These are phyloP conservation scores for Gouania willdenowi DNA, from an alignment of 2,797 vertebrate genomes.

Conservation along the genomic window DNA sequence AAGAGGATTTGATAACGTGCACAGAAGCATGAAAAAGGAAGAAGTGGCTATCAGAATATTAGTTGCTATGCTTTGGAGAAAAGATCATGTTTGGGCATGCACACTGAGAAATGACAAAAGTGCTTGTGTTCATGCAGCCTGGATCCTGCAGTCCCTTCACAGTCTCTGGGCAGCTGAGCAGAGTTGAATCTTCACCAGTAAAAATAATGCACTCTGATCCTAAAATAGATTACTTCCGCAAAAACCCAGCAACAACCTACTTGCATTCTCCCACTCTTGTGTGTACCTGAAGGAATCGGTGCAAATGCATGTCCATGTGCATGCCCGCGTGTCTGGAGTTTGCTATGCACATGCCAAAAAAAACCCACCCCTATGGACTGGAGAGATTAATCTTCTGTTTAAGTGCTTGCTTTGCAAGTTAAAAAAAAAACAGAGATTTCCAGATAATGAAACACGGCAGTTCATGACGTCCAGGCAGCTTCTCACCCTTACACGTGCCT, in stretches of 20 bases:
- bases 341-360: too few species aligned
- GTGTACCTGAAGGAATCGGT: too few species aligned
- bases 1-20: constrained; percentile 28
- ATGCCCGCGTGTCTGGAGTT: too few species aligned
- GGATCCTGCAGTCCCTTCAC: constrained; percentile 1
- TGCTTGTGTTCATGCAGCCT: neutral
- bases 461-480: constrained; percentile 12
- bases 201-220: constrained; percentile 43
- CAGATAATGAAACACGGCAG: constrained; percentile 5
- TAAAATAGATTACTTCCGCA: constrained; percentile 50
- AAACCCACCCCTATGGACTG: too few species aligned
- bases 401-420: too few species aligned
- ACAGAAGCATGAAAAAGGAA: neutral
- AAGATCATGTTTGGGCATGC: too few species aligned
- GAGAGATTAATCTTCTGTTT: too few species aligned
- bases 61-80: too few species aligned
- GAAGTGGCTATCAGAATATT: too few species aligned
- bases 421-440: neutral
- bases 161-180: constrained; percentile 26
- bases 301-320: too few species aligned
- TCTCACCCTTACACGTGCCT: constrained; percentile 40
- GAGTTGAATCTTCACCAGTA: constrained; percentile 20
- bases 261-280: constrained; percentile 1
- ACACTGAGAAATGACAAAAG: too few species aligned
- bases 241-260: constrained; percentile 40